Evolutionary conservation across 2,113 vertebrate species (phyloP).

Genomic region (Larimichthys polyactis): DNA sequence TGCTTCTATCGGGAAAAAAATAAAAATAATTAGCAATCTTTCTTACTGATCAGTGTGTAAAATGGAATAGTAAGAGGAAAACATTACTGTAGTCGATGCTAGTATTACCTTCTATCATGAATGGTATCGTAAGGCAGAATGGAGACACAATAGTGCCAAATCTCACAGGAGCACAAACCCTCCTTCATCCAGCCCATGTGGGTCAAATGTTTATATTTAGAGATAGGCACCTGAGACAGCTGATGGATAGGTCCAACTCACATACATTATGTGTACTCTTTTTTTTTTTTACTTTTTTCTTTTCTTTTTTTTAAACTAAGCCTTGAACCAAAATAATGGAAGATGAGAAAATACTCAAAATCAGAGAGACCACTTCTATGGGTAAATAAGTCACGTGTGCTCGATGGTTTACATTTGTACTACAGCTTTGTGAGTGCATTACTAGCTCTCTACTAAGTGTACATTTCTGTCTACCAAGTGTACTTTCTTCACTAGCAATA

Average conservation of each 20-base stretch:
- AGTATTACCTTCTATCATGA: conserved; percentile 40
- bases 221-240: conserved; percentile 75
- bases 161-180: conserved; percentile 51
- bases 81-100: conserved; percentile 44
- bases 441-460: conserved; percentile 69
- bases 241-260: conserved; percentile 75
- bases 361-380: conserved; percentile 45
- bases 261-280: conserved; percentile 18
- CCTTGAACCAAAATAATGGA: conserved; percentile 53
- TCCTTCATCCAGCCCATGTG: conserved; percentile 25
- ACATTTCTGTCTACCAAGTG: conserved; percentile 61
- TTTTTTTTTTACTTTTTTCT: not conserved
- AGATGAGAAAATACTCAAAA: conserved; percentile 53
- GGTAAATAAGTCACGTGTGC: conserved; percentile 68
- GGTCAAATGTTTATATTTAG: conserved; percentile 40
- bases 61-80: conserved; percentile 27
- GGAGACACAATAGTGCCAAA: conserved; percentile 60
- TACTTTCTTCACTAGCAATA: conserved; percentile 65
- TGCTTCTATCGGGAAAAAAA: conserved; percentile 55
- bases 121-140: conserved; percentile 74
- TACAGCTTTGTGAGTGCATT: conserved; percentile 64
- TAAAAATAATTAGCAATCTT: conserved; percentile 26
- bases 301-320: conserved; percentile 19
- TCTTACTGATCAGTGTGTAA: conserved; percentile 23
- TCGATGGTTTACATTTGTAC: conserved; percentile 69